Evolutionary conservation across 30 jellyfish, hydroid and myxozoan genomes (phyloP), one percentile per base, ranked within the genome.

Genomic region (Hydractinia symbiolongicarpus): DNA sequence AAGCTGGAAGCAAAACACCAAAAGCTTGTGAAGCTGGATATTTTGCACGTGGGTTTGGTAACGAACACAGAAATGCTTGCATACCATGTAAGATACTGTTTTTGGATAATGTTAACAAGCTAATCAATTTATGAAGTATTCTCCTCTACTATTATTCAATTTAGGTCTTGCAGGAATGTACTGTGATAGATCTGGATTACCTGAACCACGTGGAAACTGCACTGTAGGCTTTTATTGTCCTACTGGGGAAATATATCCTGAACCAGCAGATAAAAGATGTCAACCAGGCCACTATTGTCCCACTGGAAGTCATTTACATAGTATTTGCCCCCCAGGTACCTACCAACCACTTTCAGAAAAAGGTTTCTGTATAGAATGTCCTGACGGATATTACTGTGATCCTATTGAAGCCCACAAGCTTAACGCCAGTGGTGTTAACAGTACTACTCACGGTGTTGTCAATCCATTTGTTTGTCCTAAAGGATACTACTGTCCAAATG

Each of bases 261-360:
- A 94, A 30, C 97, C 97, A 8, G 79, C 55, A n/a, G 96, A 83
- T 72, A 93, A 88, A 54, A 77, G 10, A 60, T 93, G 98, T 72
- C 96, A 87, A 50, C 98, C 98, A 44, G 98, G 98, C 11, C 96
- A 86, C 76, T 83, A 84, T 72, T 93, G 98, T 66, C 98, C 98
- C 4, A 8, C 53, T 5, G 93, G 84, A 10, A 93, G 98, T 64
- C 71, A 74, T 84, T 67, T 80, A 16, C 98, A 93, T 61, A 68
- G 82, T 69, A 87, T 87, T 13, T 93, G 98, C 67, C 90, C 88
- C 52, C 90, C 96, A 40, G 98, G 98, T 14, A 67, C 90, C 11
- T 93, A 87, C 64, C 98, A 93, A 56, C 96, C 95, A 66, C 67
- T 78, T 51, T 73, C 96, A 14, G 95, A 94, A 50, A 79, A 81